These are phyloP conservation scores for Xyrichtys novacula DNA, from an alignment of 2,797 vertebrate genomes.

Conservation along the genomic window DNA sequence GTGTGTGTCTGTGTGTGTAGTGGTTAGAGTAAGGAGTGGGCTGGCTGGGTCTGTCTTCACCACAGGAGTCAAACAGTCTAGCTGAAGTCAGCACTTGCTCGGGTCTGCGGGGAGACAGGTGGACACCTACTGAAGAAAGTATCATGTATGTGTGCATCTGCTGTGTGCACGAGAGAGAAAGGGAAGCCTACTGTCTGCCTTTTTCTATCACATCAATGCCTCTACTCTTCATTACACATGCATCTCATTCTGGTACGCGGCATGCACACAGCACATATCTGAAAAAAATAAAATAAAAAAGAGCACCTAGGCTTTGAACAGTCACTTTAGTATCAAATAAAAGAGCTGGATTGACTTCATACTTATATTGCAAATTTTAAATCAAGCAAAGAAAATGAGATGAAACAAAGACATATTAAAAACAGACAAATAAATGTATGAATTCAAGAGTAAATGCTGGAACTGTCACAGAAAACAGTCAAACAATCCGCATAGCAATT, in stretches of 20 bases:
- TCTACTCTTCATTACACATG: not conserved
- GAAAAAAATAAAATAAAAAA: too few relatives aligned
- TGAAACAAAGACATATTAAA: too few relatives aligned
- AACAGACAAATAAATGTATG: not conserved
- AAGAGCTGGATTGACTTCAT: too few relatives aligned
- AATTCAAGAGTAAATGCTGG: not conserved
- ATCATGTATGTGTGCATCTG: not conserved
- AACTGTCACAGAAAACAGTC: not conserved
- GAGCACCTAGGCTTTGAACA: too few relatives aligned
- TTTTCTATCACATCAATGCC: not conserved
- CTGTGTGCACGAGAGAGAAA: not conserved
- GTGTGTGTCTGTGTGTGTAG: not conserved
- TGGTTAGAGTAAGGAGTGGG: not conserved
- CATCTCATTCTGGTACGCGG: not conserved
- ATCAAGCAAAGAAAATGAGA: too few relatives aligned
- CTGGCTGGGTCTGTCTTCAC: constrained; percentile 50
- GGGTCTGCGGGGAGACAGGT: constrained; percentile 53
- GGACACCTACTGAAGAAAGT: constrained; percentile 21
- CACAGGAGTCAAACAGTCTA: constrained; percentile 57
- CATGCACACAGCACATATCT: too few relatives aligned
- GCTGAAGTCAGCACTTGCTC: constrained; percentile 71
- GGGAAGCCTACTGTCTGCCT: not conserved
- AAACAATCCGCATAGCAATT: not conserved
- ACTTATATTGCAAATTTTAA: too few relatives aligned
- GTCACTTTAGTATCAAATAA: too few relatives aligned